phyloP scores from a whole-genome alignment of 2,113 vertebrate species.

The Nanorana parkeri region DNA sequence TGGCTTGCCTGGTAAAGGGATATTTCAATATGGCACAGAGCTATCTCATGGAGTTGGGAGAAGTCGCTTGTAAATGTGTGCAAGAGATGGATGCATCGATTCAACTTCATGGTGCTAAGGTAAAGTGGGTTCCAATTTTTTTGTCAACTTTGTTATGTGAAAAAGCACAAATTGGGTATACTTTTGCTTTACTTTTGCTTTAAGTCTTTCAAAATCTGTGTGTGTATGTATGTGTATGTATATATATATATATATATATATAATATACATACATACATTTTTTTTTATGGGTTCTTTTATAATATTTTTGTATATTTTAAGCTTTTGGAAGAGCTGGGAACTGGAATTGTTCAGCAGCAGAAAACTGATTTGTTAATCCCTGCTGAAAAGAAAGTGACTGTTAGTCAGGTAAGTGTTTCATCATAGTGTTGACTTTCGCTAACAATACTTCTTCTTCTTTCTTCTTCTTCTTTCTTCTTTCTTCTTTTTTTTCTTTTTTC shows the following conservation, averaged over 20 bases:
- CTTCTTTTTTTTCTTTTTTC: too few relatives aligned
- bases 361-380: conserved; percentile 73
- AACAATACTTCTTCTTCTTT: too few relatives aligned
- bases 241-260: too few relatives aligned
- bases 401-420: conserved; percentile 74
- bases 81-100: conserved; percentile 85
- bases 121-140: conserved; percentile 62
- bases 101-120: conserved; percentile 93
- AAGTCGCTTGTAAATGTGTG: conserved; percentile 88
- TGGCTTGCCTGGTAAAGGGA: conserved; percentile 90
- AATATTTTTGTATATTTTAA: conserved; percentile 58
- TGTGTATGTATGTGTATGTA: too few relatives aligned
- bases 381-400: conserved; percentile 74
- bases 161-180: too few relatives aligned
- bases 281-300: too few relatives aligned
- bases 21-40: conserved; percentile 85
- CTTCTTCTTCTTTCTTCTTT: too few relatives aligned
- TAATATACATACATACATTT: too few relatives aligned
- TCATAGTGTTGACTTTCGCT: not conserved
- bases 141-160: not conserved
- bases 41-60: conserved; percentile 83
- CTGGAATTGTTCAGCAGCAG: conserved; percentile 88
- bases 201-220: too few relatives aligned
- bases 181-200: too few relatives aligned
- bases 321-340: conserved; percentile 93